Percentiles rank a stretch among this genome's conserved stretches.
These are phyloP conservation scores for Orientallactaga sibirica DNA, from an alignment of 2,797 vertebrate genomes.

Conservation along the genomic window DNA sequence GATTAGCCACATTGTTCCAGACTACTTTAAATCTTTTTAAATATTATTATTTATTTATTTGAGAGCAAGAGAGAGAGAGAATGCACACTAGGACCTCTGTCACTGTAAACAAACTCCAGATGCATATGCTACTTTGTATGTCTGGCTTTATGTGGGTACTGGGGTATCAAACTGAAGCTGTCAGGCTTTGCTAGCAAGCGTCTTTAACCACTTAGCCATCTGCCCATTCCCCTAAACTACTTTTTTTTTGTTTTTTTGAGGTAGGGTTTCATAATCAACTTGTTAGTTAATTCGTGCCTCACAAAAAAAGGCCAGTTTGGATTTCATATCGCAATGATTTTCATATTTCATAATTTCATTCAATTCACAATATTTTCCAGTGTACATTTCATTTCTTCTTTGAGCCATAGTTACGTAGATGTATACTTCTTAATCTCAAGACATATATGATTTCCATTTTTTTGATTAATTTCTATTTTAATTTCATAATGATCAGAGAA, in stretches of 20 bases:
- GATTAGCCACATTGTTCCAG: no score
- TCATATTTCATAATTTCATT: conserved; percentile 7
- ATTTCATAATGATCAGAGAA: conserved; percentile 37
- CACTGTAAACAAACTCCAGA: no score
- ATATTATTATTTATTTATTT: no score
- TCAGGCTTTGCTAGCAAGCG: no score
- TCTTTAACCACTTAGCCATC: no score
- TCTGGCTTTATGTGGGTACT: no score
- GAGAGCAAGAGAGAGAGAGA: no score
- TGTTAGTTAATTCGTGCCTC: neutral
- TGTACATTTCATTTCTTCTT: conserved; percentile 11
- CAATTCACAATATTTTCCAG: conserved; percentile 29
- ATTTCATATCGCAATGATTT: conserved; percentile 13
- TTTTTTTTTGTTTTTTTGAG: neutral
- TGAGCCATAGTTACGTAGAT: conserved; percentile 6
- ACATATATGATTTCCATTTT: neutral
- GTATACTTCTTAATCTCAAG: conserved; percentile 30
- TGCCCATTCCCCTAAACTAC: no score
- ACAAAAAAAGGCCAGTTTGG: neutral
- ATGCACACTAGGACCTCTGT: no score
- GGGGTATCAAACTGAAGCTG: no score
- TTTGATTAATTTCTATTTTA: neutral
- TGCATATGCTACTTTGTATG: no score
- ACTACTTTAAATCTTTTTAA: no score
- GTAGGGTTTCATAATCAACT: neutral